phyloP scores from a whole-genome alignment of 2,113 vertebrate species.

The Eolophus roseicapilla region DNA sequence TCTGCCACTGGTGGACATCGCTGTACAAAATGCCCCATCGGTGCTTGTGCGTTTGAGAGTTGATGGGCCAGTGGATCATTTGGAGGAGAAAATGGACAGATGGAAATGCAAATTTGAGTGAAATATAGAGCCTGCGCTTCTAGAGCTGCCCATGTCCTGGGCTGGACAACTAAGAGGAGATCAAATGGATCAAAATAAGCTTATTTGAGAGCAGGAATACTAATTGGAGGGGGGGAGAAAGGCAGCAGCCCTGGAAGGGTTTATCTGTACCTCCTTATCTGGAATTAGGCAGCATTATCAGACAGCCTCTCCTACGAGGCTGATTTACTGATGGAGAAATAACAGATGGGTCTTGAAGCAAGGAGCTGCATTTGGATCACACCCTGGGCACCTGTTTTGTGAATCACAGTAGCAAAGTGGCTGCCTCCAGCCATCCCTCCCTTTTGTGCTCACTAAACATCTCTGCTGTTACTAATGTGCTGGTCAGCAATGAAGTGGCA shows the following conservation, averaged over 20 bases:
- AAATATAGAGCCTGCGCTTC: fast-evolving
- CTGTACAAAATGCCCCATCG: neutral
- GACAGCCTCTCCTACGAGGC: neutral
- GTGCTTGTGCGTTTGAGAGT: neutral
- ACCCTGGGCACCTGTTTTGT: neutral
- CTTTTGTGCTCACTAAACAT: neutral
- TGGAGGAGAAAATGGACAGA: neutral
- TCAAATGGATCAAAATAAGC: neutral
- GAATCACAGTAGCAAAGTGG: fast-evolving
- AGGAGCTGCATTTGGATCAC: neutral
- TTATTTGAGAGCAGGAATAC: neutral
- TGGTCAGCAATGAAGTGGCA: fast-evolving
- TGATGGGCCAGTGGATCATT: neutral
- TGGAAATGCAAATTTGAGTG: neutral
- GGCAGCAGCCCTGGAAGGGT: neutral
- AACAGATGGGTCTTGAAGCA: neutral
- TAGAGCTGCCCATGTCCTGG: neutral
- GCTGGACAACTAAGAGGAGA: neutral
- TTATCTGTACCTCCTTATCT: neutral
- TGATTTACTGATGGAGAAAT: neutral
- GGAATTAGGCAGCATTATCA: neutral
- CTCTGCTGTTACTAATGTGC: neutral
- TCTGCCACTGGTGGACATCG: neutral
- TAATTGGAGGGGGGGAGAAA: neutral
- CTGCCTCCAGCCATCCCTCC: neutral